Base-by-base conservation (phyloP, 2,888 invertebrate genomes). In the Ctenicera cuprea region DNA sequence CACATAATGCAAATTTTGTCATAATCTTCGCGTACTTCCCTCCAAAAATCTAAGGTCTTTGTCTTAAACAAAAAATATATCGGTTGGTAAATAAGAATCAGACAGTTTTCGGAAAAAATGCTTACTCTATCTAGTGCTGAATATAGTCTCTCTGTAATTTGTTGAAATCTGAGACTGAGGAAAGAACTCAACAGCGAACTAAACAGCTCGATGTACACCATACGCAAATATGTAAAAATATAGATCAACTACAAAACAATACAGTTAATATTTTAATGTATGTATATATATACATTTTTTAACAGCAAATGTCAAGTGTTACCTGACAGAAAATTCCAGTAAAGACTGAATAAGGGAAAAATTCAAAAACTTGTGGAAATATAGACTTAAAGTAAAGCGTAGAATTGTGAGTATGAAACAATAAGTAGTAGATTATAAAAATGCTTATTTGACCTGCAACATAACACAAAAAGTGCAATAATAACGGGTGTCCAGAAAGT, bases 151-250 rank as follows among this genome's bases (percentile, higher is more conserved):
- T 71, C 68, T 20, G 79, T 81, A 57, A 86, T 81, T 81, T 92
- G 91, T 38, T 89, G 88, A 80, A 94, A 94, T 63, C 91, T 89
- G 3, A 91, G 89, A 0, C 92, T 87, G 61, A 94, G 83, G 0
- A 93, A 93, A 82, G 92, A 89, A 84, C 94, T 93, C 14, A 94
- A 88, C n/a, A 94, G 82, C 82, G 94, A 93, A 26, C 94, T 91
- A 78, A 94, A 91, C 62, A 94, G 85, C 82, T 94, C 94, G 85
- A 92, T 92, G 73, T 92, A 93, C 82, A 92, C 94, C 94, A 94
- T 94, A 0, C 91, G 87, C 62, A 92, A 91, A 0, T 94, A 93
- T 1, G 91, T 90, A 3, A 91, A 80, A 2, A 92, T 79, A 77
- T 92, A 0, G 64, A 91, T 88, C 9, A 65, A 22, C 71, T 76